Percentiles rank a stretch among this genome's conserved stretches.
Evolutionary conservation across 1,140 invertebrate genomes (phyloP).

Genomic region (Trypoxylus dichotomus): DNA sequence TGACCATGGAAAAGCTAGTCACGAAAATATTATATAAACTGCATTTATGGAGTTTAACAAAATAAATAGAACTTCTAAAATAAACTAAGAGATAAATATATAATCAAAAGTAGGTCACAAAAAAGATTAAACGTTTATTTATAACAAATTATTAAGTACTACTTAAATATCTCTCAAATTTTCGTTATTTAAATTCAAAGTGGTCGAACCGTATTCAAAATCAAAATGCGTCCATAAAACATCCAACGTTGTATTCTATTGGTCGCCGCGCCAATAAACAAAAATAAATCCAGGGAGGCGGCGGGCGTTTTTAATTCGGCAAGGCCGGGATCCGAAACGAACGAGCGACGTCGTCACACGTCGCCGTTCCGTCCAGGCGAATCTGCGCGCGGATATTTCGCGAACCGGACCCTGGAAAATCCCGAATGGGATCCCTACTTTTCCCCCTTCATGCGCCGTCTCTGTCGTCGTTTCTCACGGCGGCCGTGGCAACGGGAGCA

Average conservation of each 20-base stretch:
- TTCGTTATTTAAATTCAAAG: not conserved
- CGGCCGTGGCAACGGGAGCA: not conserved
- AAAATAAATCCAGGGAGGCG: not conserved
- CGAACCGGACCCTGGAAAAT: not conserved
- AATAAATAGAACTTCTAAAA: no score
- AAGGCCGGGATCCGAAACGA: not conserved
- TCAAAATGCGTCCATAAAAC: not conserved
- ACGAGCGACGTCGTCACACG: not conserved
- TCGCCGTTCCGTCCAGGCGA: not conserved
- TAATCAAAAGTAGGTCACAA: no score
- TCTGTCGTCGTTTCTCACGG: not conserved
- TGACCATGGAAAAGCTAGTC: no score
- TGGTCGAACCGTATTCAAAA: not conserved
- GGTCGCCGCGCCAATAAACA: not conserved
- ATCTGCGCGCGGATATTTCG: not conserved
- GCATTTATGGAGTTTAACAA: no score
- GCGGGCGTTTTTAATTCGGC: slow-evolving; percentile 5
- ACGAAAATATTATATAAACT: no score
- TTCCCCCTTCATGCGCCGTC: not conserved
- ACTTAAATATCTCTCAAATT: no score
- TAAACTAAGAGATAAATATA: no score
- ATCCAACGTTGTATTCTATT: not conserved
- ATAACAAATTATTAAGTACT: no score
- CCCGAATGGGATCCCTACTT: not conserved
- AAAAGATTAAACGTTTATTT: no score